A percentile compares a stretch with the other conserved stretches of the same genome.
Evolutionary conservation across 37 sponge, comb jelly and placozoan species (phyloP).

Genomic region (Haliclona indistincta): DNA sequence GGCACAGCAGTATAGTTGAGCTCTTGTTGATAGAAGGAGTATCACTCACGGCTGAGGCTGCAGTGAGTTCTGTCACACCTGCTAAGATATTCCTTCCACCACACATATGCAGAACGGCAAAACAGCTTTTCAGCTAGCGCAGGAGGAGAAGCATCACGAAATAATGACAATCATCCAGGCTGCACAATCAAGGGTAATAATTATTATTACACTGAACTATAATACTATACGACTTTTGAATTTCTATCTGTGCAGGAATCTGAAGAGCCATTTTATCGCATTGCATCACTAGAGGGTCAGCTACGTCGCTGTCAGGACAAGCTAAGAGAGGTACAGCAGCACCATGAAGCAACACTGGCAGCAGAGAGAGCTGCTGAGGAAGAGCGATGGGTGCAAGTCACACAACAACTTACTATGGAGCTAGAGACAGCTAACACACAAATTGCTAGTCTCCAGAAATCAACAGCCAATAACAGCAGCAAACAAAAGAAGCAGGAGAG

Average conservation of each 20-base stretch:
- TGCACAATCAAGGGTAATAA: conserved; percentile 54
- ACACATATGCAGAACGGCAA: conserved; percentile 46
- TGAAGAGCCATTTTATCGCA: conserved; percentile 39
- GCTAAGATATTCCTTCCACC: not conserved
- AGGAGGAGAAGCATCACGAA: conserved; percentile 59
- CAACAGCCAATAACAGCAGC: not conserved
- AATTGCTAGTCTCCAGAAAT: not conserved
- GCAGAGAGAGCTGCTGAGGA: conserved; percentile 17
- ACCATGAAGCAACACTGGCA: conserved; percentile 15
- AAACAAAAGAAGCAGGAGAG: not conserved
- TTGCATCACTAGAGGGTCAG: conserved; percentile 56
- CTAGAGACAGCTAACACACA: not conserved
- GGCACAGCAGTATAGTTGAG: conserved; percentile 40
- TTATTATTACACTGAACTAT: not conserved
- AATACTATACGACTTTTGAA: not conserved
- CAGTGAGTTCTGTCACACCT: not conserved
- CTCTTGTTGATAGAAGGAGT: conserved; percentile 40
- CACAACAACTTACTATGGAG: not conserved
- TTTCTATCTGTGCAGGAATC: conserved; percentile 3
- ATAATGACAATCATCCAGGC: conserved; percentile 39
- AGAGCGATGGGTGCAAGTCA: not conserved
- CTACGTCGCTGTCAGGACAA: conserved; percentile 45
- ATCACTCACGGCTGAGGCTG: not conserved
- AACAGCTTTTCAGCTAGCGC: conserved; percentile 57
- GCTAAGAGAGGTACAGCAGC: conserved; percentile 12